phyloP scores from a whole-genome alignment of 2,113 vertebrate genomes.

The Bolborhynchus lineola region DNA sequence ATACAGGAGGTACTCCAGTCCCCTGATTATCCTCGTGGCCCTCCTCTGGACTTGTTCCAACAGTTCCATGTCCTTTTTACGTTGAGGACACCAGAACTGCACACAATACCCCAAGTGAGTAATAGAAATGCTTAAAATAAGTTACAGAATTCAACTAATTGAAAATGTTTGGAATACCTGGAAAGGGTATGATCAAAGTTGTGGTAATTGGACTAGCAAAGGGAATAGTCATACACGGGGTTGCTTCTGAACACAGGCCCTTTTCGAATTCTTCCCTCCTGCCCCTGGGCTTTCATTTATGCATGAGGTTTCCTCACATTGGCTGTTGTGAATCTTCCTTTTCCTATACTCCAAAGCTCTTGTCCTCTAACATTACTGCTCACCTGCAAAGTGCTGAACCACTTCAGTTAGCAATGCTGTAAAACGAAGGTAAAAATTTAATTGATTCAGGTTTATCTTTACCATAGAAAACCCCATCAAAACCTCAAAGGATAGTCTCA shows the following conservation, averaged over 20 bases:
- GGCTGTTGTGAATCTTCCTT: background rate
- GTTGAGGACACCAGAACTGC: too few species aligned
- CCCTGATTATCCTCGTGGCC: too few species aligned
- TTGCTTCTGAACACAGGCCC: background rate
- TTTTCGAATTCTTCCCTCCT: background rate
- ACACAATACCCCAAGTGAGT: too few species aligned
- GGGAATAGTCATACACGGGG: background rate
- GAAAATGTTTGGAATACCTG: background rate
- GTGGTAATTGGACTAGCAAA: background rate
- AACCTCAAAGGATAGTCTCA: background rate
- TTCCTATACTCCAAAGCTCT: background rate
- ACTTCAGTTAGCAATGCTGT: background rate
- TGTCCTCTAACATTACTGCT: background rate
- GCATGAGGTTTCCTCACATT: background rate
- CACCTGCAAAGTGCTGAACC: background rate
- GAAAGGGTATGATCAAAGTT: background rate
- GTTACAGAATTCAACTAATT: background rate
- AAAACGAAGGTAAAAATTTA: background rate
- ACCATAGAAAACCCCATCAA: accelerated
- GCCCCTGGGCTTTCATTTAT: background rate
- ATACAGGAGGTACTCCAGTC: too few species aligned
- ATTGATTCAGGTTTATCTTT: background rate
- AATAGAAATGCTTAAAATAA: background rate
- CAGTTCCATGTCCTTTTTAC: too few species aligned
- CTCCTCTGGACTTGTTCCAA: too few species aligned